Evolutionary conservation across 2,113 vertebrate genomes (phyloP), one percentile per base, ranked within the genome.

Genomic region (Podarcis cretensis): DNA sequence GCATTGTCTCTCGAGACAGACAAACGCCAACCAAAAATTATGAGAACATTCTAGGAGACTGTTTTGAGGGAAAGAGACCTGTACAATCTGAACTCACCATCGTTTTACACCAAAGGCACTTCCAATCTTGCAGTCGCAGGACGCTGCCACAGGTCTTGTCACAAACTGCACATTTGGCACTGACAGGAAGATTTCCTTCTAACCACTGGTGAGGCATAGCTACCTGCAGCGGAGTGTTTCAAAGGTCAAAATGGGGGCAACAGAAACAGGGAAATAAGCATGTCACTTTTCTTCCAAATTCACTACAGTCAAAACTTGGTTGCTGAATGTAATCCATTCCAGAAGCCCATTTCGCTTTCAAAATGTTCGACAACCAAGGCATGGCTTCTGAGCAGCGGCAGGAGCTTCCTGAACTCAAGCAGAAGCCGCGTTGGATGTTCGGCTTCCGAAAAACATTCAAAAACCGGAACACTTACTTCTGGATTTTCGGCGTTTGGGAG

Each of bases 141-240:
- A 99, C 99, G 57, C 99, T 99, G 91, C 99, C 99, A 80, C 99
- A 99, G 0, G 99, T 99, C 96, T 99, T 99, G 96, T 99, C 99
- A 2, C 99, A 99, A 94, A 99, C 98, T 0, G 97, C 98, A 63
- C 99, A 99, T 96, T 98, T 99, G 97, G 98, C 99, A 93, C 99
- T 99, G 94, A 99, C 99, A 0, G 99, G 98, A 92, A 99, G 96
- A 95, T 99, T 99, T 20, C 99, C 99, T 91, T 99, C 99, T 79
- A 99, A 88, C 99, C 99, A 99, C 89, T 99, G 99, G 94, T 99
- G 99, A 91, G 99, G 99, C 99, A 99, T 99, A 0, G 98, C 98
- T 83, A 99, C 97, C 99, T 99, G 93, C 16, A 87, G 89, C 91
- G 65, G 86, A 85, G 32, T 1, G 89, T 48, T 20, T 87, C 57